Evolutionary conservation across 2,113 vertebrate species (phyloP).

Genomic region (Xerus inauris): DNA sequence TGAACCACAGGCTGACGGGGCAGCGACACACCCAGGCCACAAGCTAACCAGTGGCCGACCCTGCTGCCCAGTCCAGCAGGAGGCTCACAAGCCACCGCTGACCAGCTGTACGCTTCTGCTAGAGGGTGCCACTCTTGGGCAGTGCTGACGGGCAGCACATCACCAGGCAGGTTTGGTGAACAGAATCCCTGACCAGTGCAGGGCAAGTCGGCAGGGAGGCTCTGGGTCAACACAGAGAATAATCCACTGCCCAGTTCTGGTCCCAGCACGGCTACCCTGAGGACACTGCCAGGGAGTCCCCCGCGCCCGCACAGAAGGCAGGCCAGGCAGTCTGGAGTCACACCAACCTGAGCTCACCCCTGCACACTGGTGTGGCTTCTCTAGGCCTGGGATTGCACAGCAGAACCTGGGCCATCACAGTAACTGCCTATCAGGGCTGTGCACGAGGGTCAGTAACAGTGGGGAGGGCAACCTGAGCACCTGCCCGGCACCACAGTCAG

Average conservation of each 20-base stretch:
- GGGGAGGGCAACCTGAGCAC: rapidly evolving
- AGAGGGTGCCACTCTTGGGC: neutral
- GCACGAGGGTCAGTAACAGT: rapidly evolving
- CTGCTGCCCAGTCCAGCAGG: neutral
- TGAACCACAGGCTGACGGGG: neutral
- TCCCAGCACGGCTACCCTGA: neutral
- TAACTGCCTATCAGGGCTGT: neutral
- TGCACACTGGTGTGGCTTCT: rapidly evolving
- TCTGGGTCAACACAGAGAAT: neutral
- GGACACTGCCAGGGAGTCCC: neutral
- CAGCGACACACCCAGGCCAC: neutral
- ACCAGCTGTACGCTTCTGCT: neutral
- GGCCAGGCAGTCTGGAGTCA: neutral
- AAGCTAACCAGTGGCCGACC: neutral
- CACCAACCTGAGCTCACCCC: neutral
- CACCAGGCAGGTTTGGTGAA: rapidly evolving
- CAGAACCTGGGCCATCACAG: neutral
- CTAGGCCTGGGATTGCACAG: neutral
- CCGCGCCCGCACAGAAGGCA: rapidly evolving
- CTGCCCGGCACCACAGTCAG: rapidly evolving
- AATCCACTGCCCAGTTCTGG: neutral
- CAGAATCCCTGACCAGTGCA: rapidly evolving
- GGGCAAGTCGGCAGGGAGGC: rapidly evolving
- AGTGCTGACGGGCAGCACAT: rapidly evolving
- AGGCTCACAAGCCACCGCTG: neutral